Percentiles rank a stretch among this genome's conserved stretches.
Evolutionary conservation across 1,140 invertebrate genomes (phyloP).

Genomic region (Gerris buenoi): DNA sequence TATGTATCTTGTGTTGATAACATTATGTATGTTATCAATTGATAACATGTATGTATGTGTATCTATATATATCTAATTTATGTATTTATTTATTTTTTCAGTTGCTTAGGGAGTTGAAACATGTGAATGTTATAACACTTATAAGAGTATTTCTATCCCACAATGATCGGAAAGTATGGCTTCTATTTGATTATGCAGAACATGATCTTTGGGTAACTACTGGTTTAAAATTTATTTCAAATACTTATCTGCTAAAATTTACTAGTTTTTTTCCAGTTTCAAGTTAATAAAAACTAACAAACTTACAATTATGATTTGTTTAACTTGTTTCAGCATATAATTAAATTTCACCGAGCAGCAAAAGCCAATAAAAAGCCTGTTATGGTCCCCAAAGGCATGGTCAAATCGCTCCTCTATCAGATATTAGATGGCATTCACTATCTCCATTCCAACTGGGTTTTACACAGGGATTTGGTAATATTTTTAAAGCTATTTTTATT

Average conservation of each 20-base stretch:
- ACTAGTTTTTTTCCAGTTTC: too few species aligned
- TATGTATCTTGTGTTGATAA: too few species aligned
- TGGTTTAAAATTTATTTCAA: too few species aligned
- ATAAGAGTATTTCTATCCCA: conserved; percentile 96
- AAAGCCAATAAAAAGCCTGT: conserved; percentile 96
- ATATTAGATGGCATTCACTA: conserved; percentile 99
- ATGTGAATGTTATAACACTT: conserved; percentile 93
- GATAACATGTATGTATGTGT: too few species aligned
- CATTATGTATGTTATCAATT: too few species aligned
- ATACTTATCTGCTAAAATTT: too few species aligned
- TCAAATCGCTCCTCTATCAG: conserved; percentile 95
- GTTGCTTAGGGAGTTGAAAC: conserved; percentile 36
- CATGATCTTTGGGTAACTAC: conserved; percentile 69
- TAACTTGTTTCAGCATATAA: conserved; percentile 77
- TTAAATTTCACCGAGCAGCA: conserved; percentile 95
- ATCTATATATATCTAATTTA: too few species aligned
- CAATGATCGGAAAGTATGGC: conserved; percentile 91
- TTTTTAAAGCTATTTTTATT: not conserved
- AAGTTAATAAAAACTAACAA: not conserved
- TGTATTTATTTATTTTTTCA: conserved; percentile 6
- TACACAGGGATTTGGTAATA: conserved; percentile 78
- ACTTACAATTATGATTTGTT: not conserved
- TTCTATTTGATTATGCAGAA: conserved; percentile 98
- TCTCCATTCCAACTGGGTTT: conserved; percentile 97
- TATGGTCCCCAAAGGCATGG: conserved; percentile 92